Evolutionary conservation across 1,140 invertebrate species (phyloP).

Genomic region (Camponotus vicinus): DNA sequence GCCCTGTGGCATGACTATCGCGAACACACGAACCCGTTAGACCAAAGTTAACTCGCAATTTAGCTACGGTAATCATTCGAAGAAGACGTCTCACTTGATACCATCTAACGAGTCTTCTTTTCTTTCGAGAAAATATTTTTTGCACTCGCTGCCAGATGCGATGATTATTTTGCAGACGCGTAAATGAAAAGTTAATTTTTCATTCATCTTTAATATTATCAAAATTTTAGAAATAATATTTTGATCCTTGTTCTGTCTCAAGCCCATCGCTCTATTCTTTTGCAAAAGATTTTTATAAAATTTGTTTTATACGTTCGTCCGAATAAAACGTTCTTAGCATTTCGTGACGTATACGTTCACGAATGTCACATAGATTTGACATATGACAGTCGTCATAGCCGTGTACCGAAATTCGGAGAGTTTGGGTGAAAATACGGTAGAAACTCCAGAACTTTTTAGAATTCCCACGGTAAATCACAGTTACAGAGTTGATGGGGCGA

Average conservation of each 20-base stretch:
- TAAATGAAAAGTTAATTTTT: constrained; percentile 3
- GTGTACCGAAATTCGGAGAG: constrained; percentile 32
- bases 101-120: constrained; percentile 73
- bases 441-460: constrained; percentile 76
- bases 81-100: constrained; percentile 79
- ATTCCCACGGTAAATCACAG: constrained; percentile 85
- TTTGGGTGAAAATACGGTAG: constrained; percentile 57
- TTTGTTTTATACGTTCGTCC: background rate
- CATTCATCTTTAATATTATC: constrained; percentile 31
- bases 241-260: background rate
- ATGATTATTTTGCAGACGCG: constrained; percentile 56
- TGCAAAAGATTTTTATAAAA: background rate
- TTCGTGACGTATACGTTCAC: background rate
- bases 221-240: constrained; percentile 51
- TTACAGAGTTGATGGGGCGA: constrained; percentile 83
- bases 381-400: constrained; percentile 23
- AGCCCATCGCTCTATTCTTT: background rate
- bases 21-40: constrained; percentile 78
- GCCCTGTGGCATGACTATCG: constrained; percentile 79
- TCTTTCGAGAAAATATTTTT: constrained; percentile 34
- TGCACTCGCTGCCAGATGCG: constrained; percentile 62
- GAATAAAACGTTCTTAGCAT: background rate
- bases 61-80: constrained; percentile 74
- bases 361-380: constrained; percentile 31
- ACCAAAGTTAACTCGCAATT: constrained; percentile 80